Base-by-base conservation (phyloP, 2,797 vertebrate genomes). In the Eleutherodactylus coqui region DNA sequence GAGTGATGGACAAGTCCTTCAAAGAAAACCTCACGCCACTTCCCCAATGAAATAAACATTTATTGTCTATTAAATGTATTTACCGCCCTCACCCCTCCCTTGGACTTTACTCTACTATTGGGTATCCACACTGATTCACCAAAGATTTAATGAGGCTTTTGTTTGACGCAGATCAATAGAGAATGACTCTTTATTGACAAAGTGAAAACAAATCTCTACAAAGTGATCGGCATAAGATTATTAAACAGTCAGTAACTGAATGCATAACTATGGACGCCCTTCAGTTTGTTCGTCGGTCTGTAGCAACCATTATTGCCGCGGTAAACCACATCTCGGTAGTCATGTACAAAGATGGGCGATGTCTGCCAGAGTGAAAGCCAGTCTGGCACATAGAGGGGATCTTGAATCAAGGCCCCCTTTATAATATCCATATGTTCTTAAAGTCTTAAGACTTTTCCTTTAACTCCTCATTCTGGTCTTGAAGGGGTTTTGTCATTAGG, bases 1-100 rank as follows among this genome's bases (percentile, higher is more conserved):
- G 67, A 84, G n/a, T 64, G 55, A 58, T 60, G 34, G 43, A 49
- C 41, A 75, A 79, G 55, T 64, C n/a, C 49, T 29, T 72, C 27
- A 70, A 70, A 41, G 9, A 41, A 24, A 70, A 38, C 67, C 67
- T 70, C 34, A 38, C 21, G 3, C 67, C 21, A 67, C 64, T 21
- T 67, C 17, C 8, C 34, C 34, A 16, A 38, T 9, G 32, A 67
- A 67, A 67, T 36, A 36, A 17, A 67, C 64, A 67, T 67, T 67
- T 34, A 67, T 34, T 32, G 60, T 64, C 60, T 64, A 64, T 32
- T 32, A 34, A 64, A 60, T 4, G 55, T 58, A n/a, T 32, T 34
- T 64, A 64, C 29, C 14, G n/a, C n/a, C n/a, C n/a, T n/a, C n/a
- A n/a, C 51, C 51, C 51, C 21, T 24, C 29, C 60, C 60, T 64